Base-by-base conservation (phyloP, 2,797 vertebrate species). In the Coranthus polyacanthus region DNA sequence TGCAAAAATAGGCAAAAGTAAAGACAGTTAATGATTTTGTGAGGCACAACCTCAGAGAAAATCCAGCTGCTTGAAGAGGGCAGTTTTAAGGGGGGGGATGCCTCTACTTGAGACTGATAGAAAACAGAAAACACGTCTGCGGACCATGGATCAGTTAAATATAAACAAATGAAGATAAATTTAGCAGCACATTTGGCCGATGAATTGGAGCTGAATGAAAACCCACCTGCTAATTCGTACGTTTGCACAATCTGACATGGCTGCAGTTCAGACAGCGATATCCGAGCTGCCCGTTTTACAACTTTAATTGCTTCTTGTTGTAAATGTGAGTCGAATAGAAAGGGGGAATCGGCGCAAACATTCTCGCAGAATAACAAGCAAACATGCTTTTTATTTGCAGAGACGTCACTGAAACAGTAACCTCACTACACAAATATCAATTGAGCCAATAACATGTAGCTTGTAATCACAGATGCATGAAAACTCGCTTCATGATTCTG, bases 141-240 rank as follows among this genome's bases (percentile, higher is more conserved):
- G 67, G 21, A 21, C 6, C 1, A 52, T 36, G 45, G 47, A 50
- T 54, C 34, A 38, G 53, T 68, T 74, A 44, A 56, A 55, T 58
- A 38, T 29, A 46, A 73, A 79, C 32, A 81, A 73, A 89, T 73
- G 53, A 83, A 79, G 74, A 87, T 79, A 44, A 78, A 84, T 77
- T 66, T 46, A 65, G 55, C 63, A 15, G 9, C 65, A 18, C 37
- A 46, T 82, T 85, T 78, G 79, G 78, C 75, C 63, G 54, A 66
- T 34, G 49, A 60, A 41, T 51, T 63, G 68, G 39, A 86, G 70
- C 72, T 20, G 73, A 80, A 78, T 72, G 24, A 76, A 26, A 84
- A 75, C 64, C 65, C 79, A 84, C 68, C 77, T 87, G 72, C 64
- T 88, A 69, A 84, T 89, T 90, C 83, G 68, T 68, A 65, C 72